phyloP scores from a whole-genome alignment of 2,797 vertebrate genomes.

The Dryobates pubescens region DNA sequence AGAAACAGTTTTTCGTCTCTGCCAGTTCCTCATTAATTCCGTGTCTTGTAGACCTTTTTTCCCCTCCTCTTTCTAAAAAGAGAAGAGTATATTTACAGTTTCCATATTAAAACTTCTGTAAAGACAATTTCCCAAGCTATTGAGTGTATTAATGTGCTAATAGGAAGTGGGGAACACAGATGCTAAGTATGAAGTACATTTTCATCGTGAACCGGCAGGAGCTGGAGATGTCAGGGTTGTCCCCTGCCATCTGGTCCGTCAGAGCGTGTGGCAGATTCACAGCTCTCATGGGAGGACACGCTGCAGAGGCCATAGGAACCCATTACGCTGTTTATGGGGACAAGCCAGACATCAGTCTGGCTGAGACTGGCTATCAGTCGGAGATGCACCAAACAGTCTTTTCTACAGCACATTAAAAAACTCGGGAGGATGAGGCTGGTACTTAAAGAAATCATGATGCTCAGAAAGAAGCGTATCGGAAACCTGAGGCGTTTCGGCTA shows the following conservation, averaged over 20 bases:
- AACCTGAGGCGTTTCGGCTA: neutral
- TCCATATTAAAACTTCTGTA: neutral
- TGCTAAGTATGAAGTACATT: neutral
- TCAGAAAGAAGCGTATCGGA: neutral
- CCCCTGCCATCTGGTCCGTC: constrained; percentile 30
- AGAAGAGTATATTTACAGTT: neutral
- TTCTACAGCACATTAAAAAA: neutral
- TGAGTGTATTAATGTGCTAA: neutral
- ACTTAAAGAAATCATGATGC: neutral
- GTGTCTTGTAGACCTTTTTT: too few relatives aligned
- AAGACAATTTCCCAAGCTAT: neutral
- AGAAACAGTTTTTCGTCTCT: neutral
- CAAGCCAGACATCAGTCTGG: neutral
- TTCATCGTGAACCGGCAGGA: neutral
- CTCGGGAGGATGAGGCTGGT: neutral
- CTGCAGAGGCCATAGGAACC: neutral
- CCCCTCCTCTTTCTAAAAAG: too few relatives aligned
- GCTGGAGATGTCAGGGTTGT: constrained; percentile 7
- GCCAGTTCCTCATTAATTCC: neutral
- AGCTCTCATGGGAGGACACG: neutral
- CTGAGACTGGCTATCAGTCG: neutral
- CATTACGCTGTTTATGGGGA: neutral
- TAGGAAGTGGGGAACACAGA: neutral
- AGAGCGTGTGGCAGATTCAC: neutral
- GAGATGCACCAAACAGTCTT: neutral